Base-by-base conservation (phyloP, 2,797 vertebrate species). In the Premnoplex brunnescens region DNA sequence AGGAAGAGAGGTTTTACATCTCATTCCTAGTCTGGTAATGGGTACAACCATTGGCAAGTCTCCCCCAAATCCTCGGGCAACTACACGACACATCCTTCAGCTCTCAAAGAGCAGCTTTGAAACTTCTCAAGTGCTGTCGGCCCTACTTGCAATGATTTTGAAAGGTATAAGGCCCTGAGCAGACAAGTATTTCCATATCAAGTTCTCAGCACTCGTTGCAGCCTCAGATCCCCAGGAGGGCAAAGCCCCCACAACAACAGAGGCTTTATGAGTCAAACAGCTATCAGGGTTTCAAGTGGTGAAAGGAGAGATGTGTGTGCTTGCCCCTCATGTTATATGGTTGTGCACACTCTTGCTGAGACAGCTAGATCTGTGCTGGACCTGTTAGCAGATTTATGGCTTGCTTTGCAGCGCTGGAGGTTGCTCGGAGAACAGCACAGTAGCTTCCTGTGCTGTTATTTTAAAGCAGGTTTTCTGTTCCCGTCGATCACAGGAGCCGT, bases 351-450 rank as follows among this genome's bases (percentile, higher is more conserved):
- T 6, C 66, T 32, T 46, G 73, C 78, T 93, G 32, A 81, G 88
- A 73, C 79, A 76, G 80, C 20, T 26, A 19, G 60, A n/a, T n/a
- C 88, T 67, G 52, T 76, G 77, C 75, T 48, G 64, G 78, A 51
- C 46, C 85, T 21, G 82, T 26, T 69, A 90, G 88, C 89, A 88
- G 95, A 97, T 96, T 96, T 97, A 96, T 82, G 77, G 77, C 77
- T 91, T n/a, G 41, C 88, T 76, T 63, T 72, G 85, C 85, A 37
- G 19, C 3, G 41, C 80, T 93, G 85, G 66, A 82, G 83, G 76
- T 97, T 87, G 46, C 79, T 95, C 1, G 0, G 83, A 32, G 95
- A 94, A 26, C 89, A 91, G 76, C 91, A 86, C 89, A 85, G 95
- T 91, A 67, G 89, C 85, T 96, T 92, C 94, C 91, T 91, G 85